Evolutionary conservation across 64 coral and sea anemone genomes (phyloP).

Genomic region (Montipora efflorescens): DNA sequence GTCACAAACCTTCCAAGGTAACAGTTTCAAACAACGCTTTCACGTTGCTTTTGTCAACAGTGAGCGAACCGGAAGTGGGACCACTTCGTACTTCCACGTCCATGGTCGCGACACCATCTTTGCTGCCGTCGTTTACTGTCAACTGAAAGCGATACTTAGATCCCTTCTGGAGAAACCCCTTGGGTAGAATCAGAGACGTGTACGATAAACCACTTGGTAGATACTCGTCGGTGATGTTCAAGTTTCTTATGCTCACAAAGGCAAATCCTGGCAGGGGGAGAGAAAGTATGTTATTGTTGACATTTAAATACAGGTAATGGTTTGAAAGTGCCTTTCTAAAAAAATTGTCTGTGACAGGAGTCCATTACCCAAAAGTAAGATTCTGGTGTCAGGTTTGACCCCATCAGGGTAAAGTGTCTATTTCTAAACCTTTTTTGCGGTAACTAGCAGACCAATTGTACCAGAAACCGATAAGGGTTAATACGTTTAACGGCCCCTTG

Average conservation of each 20-base stretch:
- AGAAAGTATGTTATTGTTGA: neutral
- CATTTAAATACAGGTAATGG: too few species aligned
- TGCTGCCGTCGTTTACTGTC: neutral
- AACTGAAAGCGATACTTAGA: slow-evolving; percentile 40
- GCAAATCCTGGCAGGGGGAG: neutral
- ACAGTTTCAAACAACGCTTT: neutral
- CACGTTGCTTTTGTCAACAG: neutral
- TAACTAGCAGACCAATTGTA: too few species aligned
- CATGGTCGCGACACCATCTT: neutral
- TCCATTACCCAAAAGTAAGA: too few species aligned
- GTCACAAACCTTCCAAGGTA: neutral
- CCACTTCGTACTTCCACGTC: slow-evolving; percentile 18
- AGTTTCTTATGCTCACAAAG: neutral
- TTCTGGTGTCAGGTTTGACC: too few species aligned
- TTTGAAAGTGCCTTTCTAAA: too few species aligned
- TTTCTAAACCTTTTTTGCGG: too few species aligned
- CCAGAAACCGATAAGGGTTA: too few species aligned
- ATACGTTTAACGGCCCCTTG: too few species aligned
- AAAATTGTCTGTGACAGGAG: neutral
- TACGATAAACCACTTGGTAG: neutral
- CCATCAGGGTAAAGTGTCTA: too few species aligned
- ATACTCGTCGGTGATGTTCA: neutral
- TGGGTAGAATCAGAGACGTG: neutral
- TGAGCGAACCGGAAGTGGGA: slow-evolving; percentile 5
- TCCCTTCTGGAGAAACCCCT: neutral